These are phyloP conservation scores for Nymphalis polychloros DNA, from an alignment of 2,888 invertebrate genomes.

Conservation along the genomic window DNA sequence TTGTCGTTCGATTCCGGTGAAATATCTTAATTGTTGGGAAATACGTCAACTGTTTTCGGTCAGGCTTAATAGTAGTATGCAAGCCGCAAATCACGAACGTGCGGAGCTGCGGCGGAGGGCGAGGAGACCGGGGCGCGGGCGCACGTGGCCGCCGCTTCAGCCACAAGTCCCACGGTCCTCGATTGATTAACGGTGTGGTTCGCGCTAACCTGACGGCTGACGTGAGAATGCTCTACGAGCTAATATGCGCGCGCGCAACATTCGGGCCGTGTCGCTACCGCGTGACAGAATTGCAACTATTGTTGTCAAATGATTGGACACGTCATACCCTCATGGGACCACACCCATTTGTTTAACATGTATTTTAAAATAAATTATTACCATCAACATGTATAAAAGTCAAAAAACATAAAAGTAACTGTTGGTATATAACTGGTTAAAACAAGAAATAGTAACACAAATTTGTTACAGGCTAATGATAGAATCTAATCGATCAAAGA, in stretches of 20 bases:
- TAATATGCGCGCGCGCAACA: slow-evolving; percentile 51
- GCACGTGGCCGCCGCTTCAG: slow-evolving; percentile 51
- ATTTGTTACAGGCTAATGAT: too few relatives aligned
- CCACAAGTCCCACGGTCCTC: slow-evolving; percentile 58
- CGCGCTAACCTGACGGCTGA: slow-evolving; percentile 51
- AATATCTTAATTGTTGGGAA: slow-evolving; percentile 1
- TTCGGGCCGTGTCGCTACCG: slow-evolving; percentile 56
- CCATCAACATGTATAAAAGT: too few relatives aligned
- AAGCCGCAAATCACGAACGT: slow-evolving; percentile 25
- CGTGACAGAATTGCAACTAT: slow-evolving; percentile 58
- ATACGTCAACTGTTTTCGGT: slow-evolving; percentile 7
- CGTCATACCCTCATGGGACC: slow-evolving; percentile 1
- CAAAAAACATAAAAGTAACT: too few relatives aligned
- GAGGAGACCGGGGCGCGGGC: slow-evolving; percentile 36
- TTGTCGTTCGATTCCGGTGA: slow-evolving; percentile 10
- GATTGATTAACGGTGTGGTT: slow-evolving; percentile 69
- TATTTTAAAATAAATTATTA: neutral
- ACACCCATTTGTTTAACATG: neutral
- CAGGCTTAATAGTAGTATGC: slow-evolving; percentile 12
- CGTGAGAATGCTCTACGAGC: slow-evolving; percentile 58
- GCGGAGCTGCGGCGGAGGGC: slow-evolving; percentile 20
- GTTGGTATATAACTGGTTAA: too few relatives aligned
- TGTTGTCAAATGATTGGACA: slow-evolving; percentile 6
- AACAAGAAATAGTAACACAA: too few relatives aligned
- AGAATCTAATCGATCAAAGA: too few relatives aligned